These are phyloP conservation scores for Actinia equina DNA, from an alignment of 64 coral and sea anemone species.

Conservation along the genomic window DNA sequence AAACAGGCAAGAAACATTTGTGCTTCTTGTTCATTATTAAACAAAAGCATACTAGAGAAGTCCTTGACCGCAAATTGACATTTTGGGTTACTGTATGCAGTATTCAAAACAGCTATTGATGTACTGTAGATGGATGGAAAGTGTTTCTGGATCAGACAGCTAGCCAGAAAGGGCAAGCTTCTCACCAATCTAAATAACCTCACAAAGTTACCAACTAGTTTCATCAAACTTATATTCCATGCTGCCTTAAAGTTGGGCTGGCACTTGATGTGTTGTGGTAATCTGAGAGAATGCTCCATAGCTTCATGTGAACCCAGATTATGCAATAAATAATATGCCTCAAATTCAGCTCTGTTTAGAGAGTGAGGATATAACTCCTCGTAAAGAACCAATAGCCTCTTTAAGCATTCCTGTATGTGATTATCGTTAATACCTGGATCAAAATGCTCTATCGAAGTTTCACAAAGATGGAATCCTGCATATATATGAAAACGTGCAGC, in stretches of 20 bases:
- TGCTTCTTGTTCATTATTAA: conserved; percentile 2
- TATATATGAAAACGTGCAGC: conserved; percentile 67
- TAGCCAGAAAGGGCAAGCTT: conserved; percentile 61
- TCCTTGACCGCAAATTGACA: not conserved
- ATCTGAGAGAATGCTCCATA: conserved; percentile 33
- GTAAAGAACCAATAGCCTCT: conserved; percentile 63
- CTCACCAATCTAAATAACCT: conserved; percentile 56
- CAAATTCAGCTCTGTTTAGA: conserved; percentile 66
- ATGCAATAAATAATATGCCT: conserved; percentile 63
- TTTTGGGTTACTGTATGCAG: conserved; percentile 2
- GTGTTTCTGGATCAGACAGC: conserved; percentile 77
- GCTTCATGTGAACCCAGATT: conserved; percentile 68
- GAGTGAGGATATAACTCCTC: not conserved
- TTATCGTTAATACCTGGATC: conserved; percentile 58
- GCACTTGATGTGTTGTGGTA: conserved; percentile 42
- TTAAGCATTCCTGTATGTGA: conserved; percentile 66
- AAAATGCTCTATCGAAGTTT: not conserved
- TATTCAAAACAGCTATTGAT: not conserved
- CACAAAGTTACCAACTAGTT: conserved; percentile 68
- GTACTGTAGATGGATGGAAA: not conserved
- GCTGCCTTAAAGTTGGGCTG: conserved; percentile 22
- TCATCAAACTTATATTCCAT: conserved; percentile 34
- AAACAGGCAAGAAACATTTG: not conserved
- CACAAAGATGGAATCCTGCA: not conserved
- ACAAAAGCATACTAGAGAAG: not conserved